Evolutionary conservation across 2,113 vertebrate species (phyloP).

Genomic region (Reinhardtius hippoglossoides): DNA sequence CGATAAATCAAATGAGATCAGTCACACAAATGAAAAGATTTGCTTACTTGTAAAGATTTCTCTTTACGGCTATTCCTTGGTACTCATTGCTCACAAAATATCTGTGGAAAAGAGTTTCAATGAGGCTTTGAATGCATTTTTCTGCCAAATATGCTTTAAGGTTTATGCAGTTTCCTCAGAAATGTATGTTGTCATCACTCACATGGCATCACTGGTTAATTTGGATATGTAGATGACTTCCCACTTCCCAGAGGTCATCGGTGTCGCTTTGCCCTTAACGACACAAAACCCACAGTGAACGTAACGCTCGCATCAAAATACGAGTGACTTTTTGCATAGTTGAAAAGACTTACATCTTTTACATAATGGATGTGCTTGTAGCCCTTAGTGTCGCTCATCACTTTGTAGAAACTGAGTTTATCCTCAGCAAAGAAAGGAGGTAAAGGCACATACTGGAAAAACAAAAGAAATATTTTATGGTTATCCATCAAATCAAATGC

Average conservation of each 20-base stretch:
- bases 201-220: constrained; percentile 93
- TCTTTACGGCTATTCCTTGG: constrained; percentile 84
- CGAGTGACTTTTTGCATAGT: too few species aligned
- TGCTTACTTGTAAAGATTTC: constrained; percentile 95
- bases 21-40: background rate
- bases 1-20: too few species aligned
- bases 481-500: background rate
- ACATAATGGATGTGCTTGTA: constrained; percentile 96
- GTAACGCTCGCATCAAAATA: constrained; percentile 6
- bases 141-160: background rate
- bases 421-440: constrained; percentile 90
- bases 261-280: constrained; percentile 86
- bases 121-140: background rate
- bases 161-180: background rate
- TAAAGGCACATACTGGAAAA: constrained; percentile 90
- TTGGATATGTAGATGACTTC: constrained; percentile 95
- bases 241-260: constrained; percentile 94
- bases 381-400: constrained; percentile 91
- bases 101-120: constrained; percentile 76
- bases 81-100: constrained; percentile 95
- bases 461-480: constrained; percentile 28
- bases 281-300: constrained; percentile 20
- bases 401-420: constrained; percentile 92
- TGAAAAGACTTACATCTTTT: constrained; percentile 73
- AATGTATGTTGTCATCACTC: constrained; percentile 49